phyloP scores from a whole-genome alignment of 2,888 invertebrate species.

The Pristionchus mayeri region DNA sequence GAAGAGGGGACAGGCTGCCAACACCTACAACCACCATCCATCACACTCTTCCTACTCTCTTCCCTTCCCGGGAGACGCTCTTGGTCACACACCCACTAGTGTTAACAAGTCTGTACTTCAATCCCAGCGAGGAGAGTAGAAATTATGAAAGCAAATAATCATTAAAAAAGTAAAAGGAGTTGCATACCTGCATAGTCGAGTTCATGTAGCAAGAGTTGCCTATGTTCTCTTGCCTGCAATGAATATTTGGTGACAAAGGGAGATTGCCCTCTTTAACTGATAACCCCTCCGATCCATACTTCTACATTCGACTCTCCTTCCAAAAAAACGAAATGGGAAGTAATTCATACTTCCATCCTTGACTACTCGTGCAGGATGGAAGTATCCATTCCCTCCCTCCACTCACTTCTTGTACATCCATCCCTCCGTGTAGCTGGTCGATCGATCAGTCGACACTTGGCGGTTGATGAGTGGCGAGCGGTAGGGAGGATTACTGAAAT shows the following conservation, averaged over 20 bases:
- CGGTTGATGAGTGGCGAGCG: background rate
- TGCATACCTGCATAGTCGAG: slow-evolving; percentile 47
- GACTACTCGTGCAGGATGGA: too few species aligned
- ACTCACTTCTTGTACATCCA: background rate
- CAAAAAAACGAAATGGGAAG: too few species aligned
- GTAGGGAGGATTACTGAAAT: background rate
- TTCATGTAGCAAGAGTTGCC: slow-evolving; percentile 56
- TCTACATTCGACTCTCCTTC: too few species aligned
- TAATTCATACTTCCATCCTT: too few species aligned
- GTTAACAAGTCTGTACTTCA: background rate
- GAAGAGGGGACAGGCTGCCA: background rate
- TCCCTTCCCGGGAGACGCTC: too few species aligned
- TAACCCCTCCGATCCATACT: too few species aligned
- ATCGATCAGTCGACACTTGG: background rate
- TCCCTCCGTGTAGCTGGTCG: too few species aligned
- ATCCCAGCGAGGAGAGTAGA: background rate
- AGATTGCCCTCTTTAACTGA: too few species aligned
- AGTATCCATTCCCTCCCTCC: too few species aligned
- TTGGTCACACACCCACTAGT: background rate
- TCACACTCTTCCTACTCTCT: too few species aligned
- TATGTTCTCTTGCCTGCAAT: slow-evolving; percentile 52
- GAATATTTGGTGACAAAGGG: too few species aligned
- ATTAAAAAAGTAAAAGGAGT: background rate
- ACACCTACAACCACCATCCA: background rate
- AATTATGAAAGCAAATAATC: background rate